phyloP scores from a whole-genome alignment of 1,140 invertebrate genomes.

The Drosophila cardini region DNA sequence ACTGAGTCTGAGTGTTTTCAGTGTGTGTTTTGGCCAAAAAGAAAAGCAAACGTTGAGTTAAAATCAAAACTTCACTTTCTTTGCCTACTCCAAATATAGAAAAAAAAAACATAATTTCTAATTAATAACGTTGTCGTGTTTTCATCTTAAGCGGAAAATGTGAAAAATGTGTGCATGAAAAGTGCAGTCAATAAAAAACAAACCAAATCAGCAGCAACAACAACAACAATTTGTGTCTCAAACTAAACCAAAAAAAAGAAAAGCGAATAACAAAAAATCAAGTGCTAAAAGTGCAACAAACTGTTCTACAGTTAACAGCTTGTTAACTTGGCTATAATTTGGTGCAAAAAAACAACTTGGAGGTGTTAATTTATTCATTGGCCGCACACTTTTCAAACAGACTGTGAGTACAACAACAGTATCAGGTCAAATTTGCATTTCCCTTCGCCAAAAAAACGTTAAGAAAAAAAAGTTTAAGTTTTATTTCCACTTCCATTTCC shows the following conservation, averaged over 20 bases:
- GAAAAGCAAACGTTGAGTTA: constrained; percentile 31
- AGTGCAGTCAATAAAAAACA: constrained; percentile 43
- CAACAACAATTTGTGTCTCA: constrained; percentile 20
- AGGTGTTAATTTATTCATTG: constrained; percentile 55
- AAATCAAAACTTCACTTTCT: constrained; percentile 49
- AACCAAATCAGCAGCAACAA: constrained; percentile 16
- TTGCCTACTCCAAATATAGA: constrained; percentile 40
- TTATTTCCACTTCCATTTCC: neutral
- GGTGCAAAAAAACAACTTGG: neutral
- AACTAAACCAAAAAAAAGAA: constrained; percentile 13
- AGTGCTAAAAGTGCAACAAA: constrained; percentile 22
- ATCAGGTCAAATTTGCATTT: constrained; percentile 64
- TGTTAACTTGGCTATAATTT: constrained; percentile 19
- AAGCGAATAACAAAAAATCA: neutral
- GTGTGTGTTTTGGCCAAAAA: constrained; percentile 12
- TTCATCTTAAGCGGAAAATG: constrained; percentile 54
- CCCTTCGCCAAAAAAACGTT: constrained; percentile 23
- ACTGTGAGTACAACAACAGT: constrained; percentile 27
- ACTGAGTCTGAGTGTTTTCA: neutral
- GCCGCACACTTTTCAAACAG: constrained; percentile 25
- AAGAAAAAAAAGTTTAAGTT: neutral
- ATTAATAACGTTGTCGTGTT: constrained; percentile 49
- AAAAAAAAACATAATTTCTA: constrained; percentile 47
- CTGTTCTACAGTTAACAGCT: constrained; percentile 35
- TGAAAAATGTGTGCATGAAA: constrained; percentile 50